Conservation (phyloP, 1,140 invertebrate species). For the Achroia grisella region DNA sequence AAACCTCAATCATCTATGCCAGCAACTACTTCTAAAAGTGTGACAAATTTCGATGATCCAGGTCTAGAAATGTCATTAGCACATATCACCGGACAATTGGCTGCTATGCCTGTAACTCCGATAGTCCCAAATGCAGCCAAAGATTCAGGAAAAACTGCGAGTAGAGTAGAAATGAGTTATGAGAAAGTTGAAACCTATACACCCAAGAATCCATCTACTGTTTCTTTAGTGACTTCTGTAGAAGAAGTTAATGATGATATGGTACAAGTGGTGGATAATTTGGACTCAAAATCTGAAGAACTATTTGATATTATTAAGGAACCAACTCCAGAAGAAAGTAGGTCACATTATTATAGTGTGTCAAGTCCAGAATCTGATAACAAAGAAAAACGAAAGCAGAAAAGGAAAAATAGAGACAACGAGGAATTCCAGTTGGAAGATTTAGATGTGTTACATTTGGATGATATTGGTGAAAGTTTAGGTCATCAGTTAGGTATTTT, state of each 20-base stretch:
- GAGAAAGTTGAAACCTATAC: constrained; percentile 59
- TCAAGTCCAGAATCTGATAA: no score
- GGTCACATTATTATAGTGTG: constrained; percentile 13
- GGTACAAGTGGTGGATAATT: constrained; percentile 53
- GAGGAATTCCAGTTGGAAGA: constrained; percentile 43
- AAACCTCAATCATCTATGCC: constrained; percentile 25
- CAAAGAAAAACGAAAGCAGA: constrained; percentile 13
- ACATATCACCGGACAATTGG: constrained; percentile 68
- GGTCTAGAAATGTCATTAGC: constrained; percentile 67
- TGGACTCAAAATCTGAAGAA: constrained; percentile 52
- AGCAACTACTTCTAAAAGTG: constrained; percentile 37
- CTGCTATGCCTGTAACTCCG: constrained; percentile 57
- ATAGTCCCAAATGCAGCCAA: constrained; percentile 41
- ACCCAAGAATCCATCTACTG: constrained; percentile 44
- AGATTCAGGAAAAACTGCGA: constrained; percentile 22
- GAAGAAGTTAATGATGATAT: constrained; percentile 44
- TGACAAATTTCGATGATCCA: constrained; percentile 57
- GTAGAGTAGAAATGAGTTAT: constrained; percentile 29
- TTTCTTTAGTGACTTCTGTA: constrained; percentile 30
- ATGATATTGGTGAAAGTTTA: constrained; percentile 60
- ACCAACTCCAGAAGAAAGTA: constrained; percentile 32
- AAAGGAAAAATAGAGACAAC: constrained; percentile 43
- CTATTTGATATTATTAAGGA: constrained; percentile 22
- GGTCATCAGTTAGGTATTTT: constrained; percentile 61
- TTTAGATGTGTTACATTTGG: constrained; percentile 57